Evolutionary conservation across 2,797 vertebrate genomes (phyloP).

Genomic region (Apogon talboti): DNA sequence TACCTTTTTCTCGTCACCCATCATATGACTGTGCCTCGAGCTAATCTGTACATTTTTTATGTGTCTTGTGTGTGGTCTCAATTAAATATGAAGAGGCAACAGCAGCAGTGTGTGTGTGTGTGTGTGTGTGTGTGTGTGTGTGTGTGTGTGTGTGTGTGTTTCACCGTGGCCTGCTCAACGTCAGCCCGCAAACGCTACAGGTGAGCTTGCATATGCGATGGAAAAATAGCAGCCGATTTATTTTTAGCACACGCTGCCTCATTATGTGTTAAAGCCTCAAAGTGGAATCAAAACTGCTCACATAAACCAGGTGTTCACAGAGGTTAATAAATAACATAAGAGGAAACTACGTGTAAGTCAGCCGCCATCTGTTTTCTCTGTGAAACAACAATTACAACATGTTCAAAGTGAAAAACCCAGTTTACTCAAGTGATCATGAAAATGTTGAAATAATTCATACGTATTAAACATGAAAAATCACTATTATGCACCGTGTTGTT

Average conservation of each 20-base stretch:
- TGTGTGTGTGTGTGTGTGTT: constrained; percentile 18
- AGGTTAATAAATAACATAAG: constrained; percentile 2
- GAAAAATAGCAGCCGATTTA: constrained; percentile 15
- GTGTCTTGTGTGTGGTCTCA: constrained; percentile 50
- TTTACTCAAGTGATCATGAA: constrained; percentile 4
- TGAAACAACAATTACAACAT: constrained; percentile 13
- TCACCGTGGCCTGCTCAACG: constrained; percentile 33
- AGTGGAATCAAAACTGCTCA: background rate
- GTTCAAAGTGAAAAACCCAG: background rate
- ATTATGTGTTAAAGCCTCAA: constrained; percentile 12
- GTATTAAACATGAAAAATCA: background rate
- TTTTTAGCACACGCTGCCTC: constrained; percentile 14
- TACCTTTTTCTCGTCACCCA: constrained; percentile 67
- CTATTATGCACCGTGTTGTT: background rate
- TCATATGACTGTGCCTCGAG: constrained; percentile 69
- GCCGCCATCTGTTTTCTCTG: constrained; percentile 9
- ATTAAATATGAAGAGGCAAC: constrained; percentile 60
- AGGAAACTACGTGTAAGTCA: background rate
- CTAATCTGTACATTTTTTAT: constrained; percentile 63
- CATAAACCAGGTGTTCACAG: constrained; percentile 27
- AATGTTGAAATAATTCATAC: background rate
- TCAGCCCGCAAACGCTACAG: constrained; percentile 18
- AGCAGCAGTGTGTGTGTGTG: constrained; percentile 40
- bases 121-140: too few species aligned
- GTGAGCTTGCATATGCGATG: constrained; percentile 23